Percentiles rank a stretch among this genome's conserved stretches.
phyloP scores from a whole-genome alignment of 2,888 invertebrate genomes.

The Hedychridium roseum region DNA sequence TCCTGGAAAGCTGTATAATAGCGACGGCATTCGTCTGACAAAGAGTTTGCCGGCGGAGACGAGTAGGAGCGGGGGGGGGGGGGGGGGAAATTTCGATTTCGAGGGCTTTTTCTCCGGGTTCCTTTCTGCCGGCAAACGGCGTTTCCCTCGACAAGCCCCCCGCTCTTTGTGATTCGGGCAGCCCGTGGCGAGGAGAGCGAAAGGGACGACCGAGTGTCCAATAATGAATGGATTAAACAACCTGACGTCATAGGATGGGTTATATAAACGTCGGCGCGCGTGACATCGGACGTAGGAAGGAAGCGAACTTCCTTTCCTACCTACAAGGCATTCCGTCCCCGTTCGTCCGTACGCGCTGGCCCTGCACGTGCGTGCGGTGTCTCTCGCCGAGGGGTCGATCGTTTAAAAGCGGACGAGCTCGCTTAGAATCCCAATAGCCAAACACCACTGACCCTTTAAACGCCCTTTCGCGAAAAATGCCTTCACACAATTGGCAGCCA shows the following conservation, averaged over 20 bases:
- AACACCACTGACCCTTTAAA: constrained; percentile 27
- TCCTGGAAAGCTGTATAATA: too few relatives aligned
- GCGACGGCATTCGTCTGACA: too few relatives aligned
- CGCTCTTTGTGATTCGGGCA: too few relatives aligned
- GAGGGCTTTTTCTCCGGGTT: too few relatives aligned
- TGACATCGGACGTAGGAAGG: constrained; percentile 61
- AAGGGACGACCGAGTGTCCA: constrained; percentile 14
- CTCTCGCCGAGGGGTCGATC: constrained; percentile 32
- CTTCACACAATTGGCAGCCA: background rate
- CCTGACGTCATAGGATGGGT: constrained; percentile 62
- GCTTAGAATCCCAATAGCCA: constrained; percentile 37
- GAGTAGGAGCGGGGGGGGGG: too few relatives aligned
- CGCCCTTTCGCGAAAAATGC: constrained; percentile 13
- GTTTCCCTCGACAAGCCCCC: too few relatives aligned
- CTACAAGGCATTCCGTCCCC: constrained; percentile 48
- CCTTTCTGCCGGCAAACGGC: too few relatives aligned
- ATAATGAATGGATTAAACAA: constrained; percentile 61
- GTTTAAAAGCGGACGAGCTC: constrained; percentile 44
- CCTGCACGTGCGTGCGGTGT: constrained; percentile 3
- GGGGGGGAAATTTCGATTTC: too few relatives aligned
- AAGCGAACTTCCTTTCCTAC: constrained; percentile 62
- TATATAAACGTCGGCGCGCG: constrained; percentile 59
- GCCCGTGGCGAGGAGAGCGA: constrained; percentile 10
- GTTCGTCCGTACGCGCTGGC: background rate
- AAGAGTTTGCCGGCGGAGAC: too few relatives aligned